Conservation (phyloP, 2,113 vertebrate species). For the Arizona elegans region DNA sequence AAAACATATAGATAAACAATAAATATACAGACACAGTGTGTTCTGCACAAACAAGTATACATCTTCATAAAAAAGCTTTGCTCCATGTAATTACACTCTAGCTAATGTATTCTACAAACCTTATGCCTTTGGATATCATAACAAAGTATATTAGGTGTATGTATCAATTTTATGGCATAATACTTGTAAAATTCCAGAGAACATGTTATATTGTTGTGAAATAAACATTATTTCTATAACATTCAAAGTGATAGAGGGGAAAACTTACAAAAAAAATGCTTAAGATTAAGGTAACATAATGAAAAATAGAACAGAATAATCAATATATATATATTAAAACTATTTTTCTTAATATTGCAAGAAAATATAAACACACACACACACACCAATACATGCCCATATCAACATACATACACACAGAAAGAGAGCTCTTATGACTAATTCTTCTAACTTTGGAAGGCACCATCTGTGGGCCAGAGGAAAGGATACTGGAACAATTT, state of each 20-base stretch:
- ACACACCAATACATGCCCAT: background rate
- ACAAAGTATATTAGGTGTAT: background rate
- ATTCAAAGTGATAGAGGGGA: background rate
- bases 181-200: too few relatives aligned
- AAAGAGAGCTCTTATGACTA: background rate
- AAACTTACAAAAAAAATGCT: too few relatives aligned
- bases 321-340: background rate
- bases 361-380: background rate
- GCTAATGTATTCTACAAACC: background rate
- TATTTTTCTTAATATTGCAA: background rate
- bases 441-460: background rate
- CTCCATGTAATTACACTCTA: background rate
- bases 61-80: background rate
- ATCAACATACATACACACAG: background rate
- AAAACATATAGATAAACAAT: background rate
- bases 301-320: background rate
- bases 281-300: conserved; percentile 6
- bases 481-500: background rate
- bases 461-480: background rate
- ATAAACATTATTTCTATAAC: background rate
- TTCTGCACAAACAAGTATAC: background rate
- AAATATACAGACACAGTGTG: background rate
- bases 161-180: background rate
- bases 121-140: background rate
- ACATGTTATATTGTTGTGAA: background rate